phyloP scores from a whole-genome alignment of 2,888 invertebrate genomes.

The Cotesia congregata region DNA sequence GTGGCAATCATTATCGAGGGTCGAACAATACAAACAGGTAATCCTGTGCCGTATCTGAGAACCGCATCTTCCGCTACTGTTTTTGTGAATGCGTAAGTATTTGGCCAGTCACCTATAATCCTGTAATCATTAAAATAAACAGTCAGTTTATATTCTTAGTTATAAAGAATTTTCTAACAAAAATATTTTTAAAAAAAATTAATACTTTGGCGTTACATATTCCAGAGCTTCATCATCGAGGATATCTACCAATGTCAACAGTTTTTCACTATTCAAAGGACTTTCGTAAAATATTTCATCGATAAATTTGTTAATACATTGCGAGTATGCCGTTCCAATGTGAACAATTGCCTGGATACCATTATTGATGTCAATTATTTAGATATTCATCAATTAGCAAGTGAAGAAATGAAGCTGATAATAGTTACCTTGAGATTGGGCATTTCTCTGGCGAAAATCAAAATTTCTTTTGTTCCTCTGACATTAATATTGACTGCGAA shows the following conservation, averaged over 20 bases:
- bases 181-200: constrained; percentile 30
- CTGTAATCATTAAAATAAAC: constrained; percentile 59
- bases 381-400: background rate
- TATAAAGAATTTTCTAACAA: background rate
- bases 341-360: constrained; percentile 62
- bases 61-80: constrained; percentile 79
- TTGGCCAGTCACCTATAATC: constrained; percentile 75
- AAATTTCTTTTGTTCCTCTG: constrained; percentile 76
- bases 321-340: constrained; percentile 66
- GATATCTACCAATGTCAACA: constrained; percentile 58
- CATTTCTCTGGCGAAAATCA: constrained; percentile 77
- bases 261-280: constrained; percentile 58
- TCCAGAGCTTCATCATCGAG: constrained; percentile 60
- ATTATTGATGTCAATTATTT: background rate
- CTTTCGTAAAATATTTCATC: constrained; percentile 63
- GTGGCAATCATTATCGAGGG: constrained; percentile 76
- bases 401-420: background rate
- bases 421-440: constrained; percentile 74
- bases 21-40: constrained; percentile 79
- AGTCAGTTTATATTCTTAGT: constrained; percentile 34
- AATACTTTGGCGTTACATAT: constrained; percentile 59
- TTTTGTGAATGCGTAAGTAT: constrained; percentile 83
- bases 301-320: constrained; percentile 59
- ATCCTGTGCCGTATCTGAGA: constrained; percentile 70
- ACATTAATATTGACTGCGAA: constrained; percentile 80